These are phyloP conservation scores for Leptosomus discolor DNA, from an alignment of 2,113 vertebrate genomes.

Conservation along the genomic window DNA sequence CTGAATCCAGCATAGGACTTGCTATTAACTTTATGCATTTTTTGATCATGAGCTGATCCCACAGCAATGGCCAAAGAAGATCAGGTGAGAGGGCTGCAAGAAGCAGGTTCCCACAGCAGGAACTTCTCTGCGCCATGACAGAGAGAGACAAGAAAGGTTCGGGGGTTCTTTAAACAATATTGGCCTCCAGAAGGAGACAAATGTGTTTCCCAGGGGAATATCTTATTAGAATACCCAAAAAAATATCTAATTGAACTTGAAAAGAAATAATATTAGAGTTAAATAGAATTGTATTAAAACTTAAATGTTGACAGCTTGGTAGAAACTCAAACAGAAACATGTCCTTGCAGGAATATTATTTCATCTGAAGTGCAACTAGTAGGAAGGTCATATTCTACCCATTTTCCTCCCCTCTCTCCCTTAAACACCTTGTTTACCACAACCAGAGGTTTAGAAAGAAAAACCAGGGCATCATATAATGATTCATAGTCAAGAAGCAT, in stretches of 20 bases:
- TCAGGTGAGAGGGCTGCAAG: neutral
- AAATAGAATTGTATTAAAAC: neutral
- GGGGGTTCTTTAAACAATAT: neutral
- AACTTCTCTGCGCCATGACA: accelerated
- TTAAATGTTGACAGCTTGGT: neutral
- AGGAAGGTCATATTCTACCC: neutral
- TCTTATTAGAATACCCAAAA: neutral
- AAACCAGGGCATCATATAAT: neutral
- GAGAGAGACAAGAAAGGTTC: neutral
- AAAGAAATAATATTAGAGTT: neutral
- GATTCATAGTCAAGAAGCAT: slow-evolving; percentile 10
- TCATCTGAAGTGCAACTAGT: neutral
- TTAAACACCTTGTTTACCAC: neutral
- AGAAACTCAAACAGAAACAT: neutral
- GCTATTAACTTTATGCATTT: neutral
- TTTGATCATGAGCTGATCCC: neutral
- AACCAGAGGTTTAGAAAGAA: neutral
- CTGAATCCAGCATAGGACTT: neutral
- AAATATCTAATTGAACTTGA: neutral
- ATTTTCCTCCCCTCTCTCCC: neutral
- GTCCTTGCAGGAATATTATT: neutral
- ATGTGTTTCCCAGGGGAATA: neutral
- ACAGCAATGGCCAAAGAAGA: accelerated
- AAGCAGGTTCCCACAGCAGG: neutral
- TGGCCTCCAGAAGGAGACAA: neutral